Base-by-base conservation (phyloP, 2,113 vertebrate species). In the Cebus imitator region DNA sequence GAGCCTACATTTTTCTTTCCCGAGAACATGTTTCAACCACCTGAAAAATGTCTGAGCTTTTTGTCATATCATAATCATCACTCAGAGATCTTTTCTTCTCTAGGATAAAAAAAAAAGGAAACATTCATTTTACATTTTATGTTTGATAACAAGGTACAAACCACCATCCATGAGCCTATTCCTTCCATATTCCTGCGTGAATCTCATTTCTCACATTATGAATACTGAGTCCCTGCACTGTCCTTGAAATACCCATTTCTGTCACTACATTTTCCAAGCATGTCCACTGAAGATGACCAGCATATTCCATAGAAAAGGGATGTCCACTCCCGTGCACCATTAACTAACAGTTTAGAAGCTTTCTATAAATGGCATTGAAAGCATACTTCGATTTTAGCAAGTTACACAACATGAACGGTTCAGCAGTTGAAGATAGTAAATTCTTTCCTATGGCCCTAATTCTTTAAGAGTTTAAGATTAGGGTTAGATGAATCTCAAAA, bases 11-110 rank as follows among this genome's bases (percentile, higher is more conserved):
- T 84, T 88, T 86, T 89, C n/a, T 14, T 87, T 96, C 35, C 52
- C 13, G 50, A 81, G 43, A 52, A 87, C 4, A 86, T 18, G n/a
- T 83, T 27, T 87, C 57, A 96, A 40, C 61, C 23, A 80, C 14
- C 78, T 87, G 87, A 87, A 97, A 97, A 94, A 66, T 48, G 35
- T 50, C 32, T 82, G 30, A 81, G 23, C 10, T 83, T 64, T 94
- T 83, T 86, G 25, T 40, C 18, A 72, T 87, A 35, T 61, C 11
- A 50, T 70, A 95, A 79, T 57, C 32, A 48, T 75, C 50, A 91
- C 45, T 87, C 37, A 79, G 52, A 82, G 2, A 80, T 30, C 23
- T 82, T 88, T 73, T 32, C 5, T 94, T 93, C 37, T 52, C 23
- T 35, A 32, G 17, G 18, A 43, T 6, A 43, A 48, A 45, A 61